Conservation (phyloP, 2,888 invertebrate genomes). For the Agrochola lychnidis region DNA sequence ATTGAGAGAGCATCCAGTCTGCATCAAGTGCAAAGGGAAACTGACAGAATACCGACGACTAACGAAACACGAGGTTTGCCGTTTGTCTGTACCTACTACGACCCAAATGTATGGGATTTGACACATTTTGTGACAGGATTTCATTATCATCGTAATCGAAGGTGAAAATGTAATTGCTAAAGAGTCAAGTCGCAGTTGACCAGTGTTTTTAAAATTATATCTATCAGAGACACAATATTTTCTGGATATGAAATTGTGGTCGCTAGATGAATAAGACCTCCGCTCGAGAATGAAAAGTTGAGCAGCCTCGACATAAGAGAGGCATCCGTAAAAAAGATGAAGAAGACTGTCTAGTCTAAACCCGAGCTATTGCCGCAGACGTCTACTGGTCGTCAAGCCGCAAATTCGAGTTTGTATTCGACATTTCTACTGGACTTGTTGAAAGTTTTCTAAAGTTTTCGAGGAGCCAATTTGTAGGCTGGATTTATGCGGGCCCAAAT, state of each 20-base stretch:
- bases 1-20: no score
- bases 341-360: neutral
- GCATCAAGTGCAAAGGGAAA: no score
- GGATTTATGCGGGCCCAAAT: conserved; percentile 74
- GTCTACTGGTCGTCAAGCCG: conserved; percentile 5
- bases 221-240: no score
- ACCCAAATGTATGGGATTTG: no score
- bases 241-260: neutral
- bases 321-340: neutral
- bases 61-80: no score
- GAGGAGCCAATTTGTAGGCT: conserved; percentile 69
- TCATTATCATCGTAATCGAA: conserved; percentile 1
- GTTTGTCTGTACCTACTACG: no score
- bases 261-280: neutral
- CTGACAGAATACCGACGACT: no score
- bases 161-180: neutral
- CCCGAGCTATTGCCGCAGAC: neutral
- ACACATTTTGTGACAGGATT: neutral
- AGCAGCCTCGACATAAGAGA: neutral
- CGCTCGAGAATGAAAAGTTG: neutral
- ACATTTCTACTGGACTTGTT: conserved; percentile 67
- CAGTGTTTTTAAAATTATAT: neutral
- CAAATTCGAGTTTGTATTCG: conserved; percentile 67
- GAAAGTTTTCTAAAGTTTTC: conserved; percentile 70
- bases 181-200: neutral